Evolutionary conservation across 1,140 invertebrate genomes (phyloP), one percentile per base, ranked within the genome.

Genomic region (Pemphigus obesinymphae): DNA sequence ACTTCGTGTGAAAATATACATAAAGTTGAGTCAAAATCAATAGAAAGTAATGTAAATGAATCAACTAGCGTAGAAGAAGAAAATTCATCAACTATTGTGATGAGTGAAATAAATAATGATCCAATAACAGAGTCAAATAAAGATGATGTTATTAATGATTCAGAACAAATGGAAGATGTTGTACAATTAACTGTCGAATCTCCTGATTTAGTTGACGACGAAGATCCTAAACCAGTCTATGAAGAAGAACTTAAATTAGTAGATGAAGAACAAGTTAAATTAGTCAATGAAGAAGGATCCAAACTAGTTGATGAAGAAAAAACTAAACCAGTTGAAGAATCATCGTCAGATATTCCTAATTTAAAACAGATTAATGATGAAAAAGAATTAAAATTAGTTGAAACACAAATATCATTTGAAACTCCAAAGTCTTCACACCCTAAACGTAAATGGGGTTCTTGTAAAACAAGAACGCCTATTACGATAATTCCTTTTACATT

Each of bases 41-140:
- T 50, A 68, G 72, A 83, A 82, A 80, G 61, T 83, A 23, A 76
- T 82, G 58, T 83, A 84, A 83, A 82, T 23, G 76, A 83, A 84
- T 20, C 82, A 82, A 34, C 84, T 82, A 23, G 34, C 82, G 83
- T 84, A 84, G 73, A 50, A 63, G 8, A 68, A 83, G 15, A 50
- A 73, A 50, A 3, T n/a, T 8, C 4, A 50, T 29, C 43, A n/a
- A 34, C 72, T 83, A 29, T 68, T 84, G 20, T 84, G 81, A 81
- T 76, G 26, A 84, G 83, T 61, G 83, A 81, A 31, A 84, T 84
- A 83, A 31, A 31, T 23, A 84, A 82, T 61, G 72, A 83, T 10
- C 82, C 83, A 63, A 83, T 83, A 48, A 61, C 82, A 66, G 53
- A 85, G 8, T 34, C 70, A 15, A 86, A 85, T 43, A 84, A 84